A percentile compares a stretch with the other conserved stretches of the same genome.
Evolutionary conservation across 2,113 vertebrate species (phyloP).

Genomic region (Callospermophilus lateralis): DNA sequence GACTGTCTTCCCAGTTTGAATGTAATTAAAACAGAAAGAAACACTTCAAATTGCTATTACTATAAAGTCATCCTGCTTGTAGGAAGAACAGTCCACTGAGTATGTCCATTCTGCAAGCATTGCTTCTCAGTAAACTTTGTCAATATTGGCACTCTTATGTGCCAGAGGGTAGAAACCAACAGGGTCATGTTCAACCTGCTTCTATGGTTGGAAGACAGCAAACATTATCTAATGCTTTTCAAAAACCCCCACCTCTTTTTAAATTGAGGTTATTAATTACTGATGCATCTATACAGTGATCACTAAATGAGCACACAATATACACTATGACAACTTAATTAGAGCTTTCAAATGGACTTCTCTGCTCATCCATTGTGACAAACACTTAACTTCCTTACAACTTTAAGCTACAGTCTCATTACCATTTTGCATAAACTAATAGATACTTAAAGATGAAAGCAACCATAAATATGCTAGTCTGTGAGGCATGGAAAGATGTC

Average conservation of each 20-base stretch:
- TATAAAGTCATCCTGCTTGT: neutral
- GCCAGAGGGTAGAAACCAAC: neutral
- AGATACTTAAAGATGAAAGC: conserved; percentile 59
- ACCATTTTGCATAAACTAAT: conserved; percentile 64
- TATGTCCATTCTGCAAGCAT: neutral
- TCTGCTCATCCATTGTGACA: conserved; percentile 56
- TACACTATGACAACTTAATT: conserved; percentile 69
- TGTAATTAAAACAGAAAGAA: conserved; percentile 41
- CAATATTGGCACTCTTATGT: neutral
- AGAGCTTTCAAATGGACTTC: conserved; percentile 65
- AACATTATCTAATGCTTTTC: conserved; percentile 58
- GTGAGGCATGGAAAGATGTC: neutral
- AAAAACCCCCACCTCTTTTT: conserved; percentile 46
- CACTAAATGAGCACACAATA: conserved; percentile 60
- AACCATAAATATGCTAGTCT: conserved; percentile 43
- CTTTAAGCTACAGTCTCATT: conserved; percentile 69
- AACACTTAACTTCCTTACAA: conserved; percentile 57
- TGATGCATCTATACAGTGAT: conserved; percentile 39
- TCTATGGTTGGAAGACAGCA: neutral
- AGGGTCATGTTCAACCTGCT: neutral
- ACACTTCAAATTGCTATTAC: neutral
- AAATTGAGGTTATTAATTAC: conserved; percentile 52
- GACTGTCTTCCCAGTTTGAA: conserved; percentile 17
- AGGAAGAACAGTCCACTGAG: neutral
- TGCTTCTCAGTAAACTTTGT: conserved; percentile 8